phyloP scores from a whole-genome alignment of 35 echinoderm and acorn worm species.

The Holothuria glaberrima region DNA sequence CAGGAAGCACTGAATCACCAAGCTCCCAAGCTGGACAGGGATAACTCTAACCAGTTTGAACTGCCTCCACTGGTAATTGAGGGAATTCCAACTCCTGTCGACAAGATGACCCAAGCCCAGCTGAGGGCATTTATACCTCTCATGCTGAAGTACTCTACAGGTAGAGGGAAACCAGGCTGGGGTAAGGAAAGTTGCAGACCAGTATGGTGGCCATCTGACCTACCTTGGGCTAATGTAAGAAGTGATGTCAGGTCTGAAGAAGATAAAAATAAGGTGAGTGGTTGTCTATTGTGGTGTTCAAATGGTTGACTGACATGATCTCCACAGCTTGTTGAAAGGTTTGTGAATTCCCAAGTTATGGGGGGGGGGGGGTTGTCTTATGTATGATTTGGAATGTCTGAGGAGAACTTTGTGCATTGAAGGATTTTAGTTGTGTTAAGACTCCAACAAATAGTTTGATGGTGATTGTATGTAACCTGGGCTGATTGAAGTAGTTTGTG shows the following conservation, averaged over 20 bases:
- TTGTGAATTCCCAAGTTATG: not conserved
- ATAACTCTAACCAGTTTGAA: conserved; percentile 84
- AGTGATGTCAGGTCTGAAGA: conserved; percentile 95
- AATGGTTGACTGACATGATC: no score
- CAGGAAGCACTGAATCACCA: conserved; percentile 87
- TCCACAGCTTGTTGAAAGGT: no score
- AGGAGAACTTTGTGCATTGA: no score
- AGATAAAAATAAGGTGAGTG: conserved; percentile 82
- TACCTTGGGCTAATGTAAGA: conserved; percentile 99
- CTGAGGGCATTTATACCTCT: conserved; percentile 92
- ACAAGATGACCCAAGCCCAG: conserved; percentile 98
- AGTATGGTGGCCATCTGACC: conserved; percentile 98
- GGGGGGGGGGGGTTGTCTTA: not conserved
- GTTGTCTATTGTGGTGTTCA: no score
- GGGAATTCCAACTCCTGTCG: conserved; percentile 89
- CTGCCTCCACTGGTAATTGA: conserved; percentile 87
- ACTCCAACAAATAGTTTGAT: no score
- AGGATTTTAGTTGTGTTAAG: no score
- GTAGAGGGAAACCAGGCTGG: conserved; percentile 96
- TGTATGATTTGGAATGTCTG: no score
- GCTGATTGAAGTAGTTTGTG: no score
- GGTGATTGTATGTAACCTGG: no score
- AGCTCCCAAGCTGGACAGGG: conserved; percentile 63
- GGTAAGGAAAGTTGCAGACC: conserved; percentile 96
- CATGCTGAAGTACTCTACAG: conserved; percentile 99